Evolutionary conservation across 2,797 vertebrate species (phyloP).

Genomic region (Brotogeris chrysoptera): DNA sequence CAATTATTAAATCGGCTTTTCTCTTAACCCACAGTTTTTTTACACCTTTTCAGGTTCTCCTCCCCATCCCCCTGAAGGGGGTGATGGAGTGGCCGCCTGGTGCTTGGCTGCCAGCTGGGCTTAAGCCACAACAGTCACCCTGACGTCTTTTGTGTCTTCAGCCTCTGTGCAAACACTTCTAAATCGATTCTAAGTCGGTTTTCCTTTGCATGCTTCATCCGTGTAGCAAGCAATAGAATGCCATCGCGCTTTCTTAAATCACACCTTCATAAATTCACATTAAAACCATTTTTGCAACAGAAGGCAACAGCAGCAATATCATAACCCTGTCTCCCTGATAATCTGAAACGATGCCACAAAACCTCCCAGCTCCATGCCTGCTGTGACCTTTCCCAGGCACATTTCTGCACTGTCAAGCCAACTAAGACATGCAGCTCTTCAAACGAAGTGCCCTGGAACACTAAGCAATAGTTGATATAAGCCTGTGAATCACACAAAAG

Average conservation of each 20-base stretch:
- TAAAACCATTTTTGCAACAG: not conserved
- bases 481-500: conserved; percentile 1
- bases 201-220: not conserved
- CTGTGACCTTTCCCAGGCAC: not conserved
- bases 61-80: not conserved
- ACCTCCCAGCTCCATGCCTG: not conserved
- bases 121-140: not conserved
- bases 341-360: not conserved
- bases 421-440: not conserved
- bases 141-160: not conserved
- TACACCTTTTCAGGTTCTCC: not conserved
- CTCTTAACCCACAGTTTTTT: not conserved
- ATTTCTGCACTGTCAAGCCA: not conserved
- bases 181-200: not conserved
- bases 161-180: not conserved
- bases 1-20: not conserved
- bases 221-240: not conserved
- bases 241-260: not conserved
- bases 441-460: not conserved
- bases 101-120: not conserved
- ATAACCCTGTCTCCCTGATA: not conserved
- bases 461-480: not conserved
- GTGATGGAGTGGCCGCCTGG: not conserved
- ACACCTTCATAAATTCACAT: not conserved
- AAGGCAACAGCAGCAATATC: not conserved